Evolutionary conservation across 1,140 invertebrate genomes (phyloP).

Genomic region (Cecropterus lyciades): DNA sequence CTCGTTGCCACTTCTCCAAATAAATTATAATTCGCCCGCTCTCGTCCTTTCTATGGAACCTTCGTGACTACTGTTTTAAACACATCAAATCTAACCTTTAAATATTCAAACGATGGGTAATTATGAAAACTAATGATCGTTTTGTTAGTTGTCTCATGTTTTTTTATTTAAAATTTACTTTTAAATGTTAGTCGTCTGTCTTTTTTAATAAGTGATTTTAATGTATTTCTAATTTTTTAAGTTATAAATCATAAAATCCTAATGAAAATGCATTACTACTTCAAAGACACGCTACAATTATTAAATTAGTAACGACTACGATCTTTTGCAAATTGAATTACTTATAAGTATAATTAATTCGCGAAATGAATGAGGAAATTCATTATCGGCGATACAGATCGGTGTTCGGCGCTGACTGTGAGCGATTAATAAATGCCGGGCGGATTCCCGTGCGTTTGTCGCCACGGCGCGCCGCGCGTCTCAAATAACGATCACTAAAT

Average conservation of each 20-base stretch:
- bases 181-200: too few species aligned
- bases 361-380: slow-evolving; percentile 34
- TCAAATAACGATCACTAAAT: slow-evolving; percentile 43
- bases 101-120: neutral
- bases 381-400: slow-evolving; percentile 26
- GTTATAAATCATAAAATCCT: neutral
- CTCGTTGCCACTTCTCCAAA: slow-evolving; percentile 83
- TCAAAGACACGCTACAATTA: neutral
- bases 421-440: slow-evolving; percentile 69
- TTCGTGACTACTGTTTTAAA: slow-evolving; percentile 68
- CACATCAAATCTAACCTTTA: slow-evolving; percentile 47
- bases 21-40: slow-evolving; percentile 82
- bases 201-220: too few species aligned
- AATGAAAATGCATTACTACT: neutral
- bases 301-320: neutral
- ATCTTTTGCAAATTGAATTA: slow-evolving; percentile 13
- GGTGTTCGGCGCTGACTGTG: slow-evolving; percentile 10
- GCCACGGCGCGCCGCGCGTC: slow-evolving; percentile 53
- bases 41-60: slow-evolving; percentile 52
- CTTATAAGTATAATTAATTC: slow-evolving; percentile 25
- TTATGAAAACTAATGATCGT: neutral
- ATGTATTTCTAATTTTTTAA: too few species aligned
- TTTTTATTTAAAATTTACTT: too few species aligned
- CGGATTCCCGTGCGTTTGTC: slow-evolving; percentile 68
- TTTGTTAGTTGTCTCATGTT: too few species aligned